phyloP scores from a whole-genome alignment of 2,888 invertebrate species.

The Calliopum simillimum region DNA sequence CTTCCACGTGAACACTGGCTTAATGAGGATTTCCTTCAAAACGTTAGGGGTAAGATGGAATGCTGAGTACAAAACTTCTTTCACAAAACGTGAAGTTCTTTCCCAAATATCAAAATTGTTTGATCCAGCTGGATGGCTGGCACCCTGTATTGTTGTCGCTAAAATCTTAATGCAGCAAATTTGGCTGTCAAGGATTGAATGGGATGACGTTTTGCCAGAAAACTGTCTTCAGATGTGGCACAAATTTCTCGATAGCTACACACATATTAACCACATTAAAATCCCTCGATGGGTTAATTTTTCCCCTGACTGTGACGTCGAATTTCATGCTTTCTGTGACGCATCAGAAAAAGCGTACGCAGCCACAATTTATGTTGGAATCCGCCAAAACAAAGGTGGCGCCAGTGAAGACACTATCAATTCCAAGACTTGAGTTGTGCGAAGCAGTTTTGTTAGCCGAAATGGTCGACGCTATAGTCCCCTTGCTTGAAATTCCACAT shows the following conservation, averaged over 20 bases:
- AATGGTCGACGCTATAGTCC: not conserved
- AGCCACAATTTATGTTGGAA: constrained; percentile 9
- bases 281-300: constrained; percentile 34
- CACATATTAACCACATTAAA: constrained; percentile 9
- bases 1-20: constrained; percentile 5
- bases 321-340: too few relatives aligned
- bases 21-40: constrained; percentile 18
- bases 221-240: constrained; percentile 17
- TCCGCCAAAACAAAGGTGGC: too few relatives aligned
- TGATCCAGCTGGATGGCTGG: constrained; percentile 17
- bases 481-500: not conserved
- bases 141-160: not conserved
- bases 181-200: constrained; percentile 29
- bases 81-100: not conserved
- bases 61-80: not conserved
- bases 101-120: not conserved
- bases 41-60: constrained; percentile 35
- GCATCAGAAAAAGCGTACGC: too few relatives aligned
- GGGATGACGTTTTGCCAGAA: constrained; percentile 28
- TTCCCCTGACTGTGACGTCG: not conserved
- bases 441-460: too few relatives aligned
- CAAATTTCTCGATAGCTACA: too few relatives aligned
- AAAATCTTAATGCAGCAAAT: constrained; percentile 36
- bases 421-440: too few relatives aligned
- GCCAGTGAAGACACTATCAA: too few relatives aligned